These are phyloP conservation scores for Hypomecis punctinalis DNA, from an alignment of 2,888 invertebrate species.

Conservation along the genomic window DNA sequence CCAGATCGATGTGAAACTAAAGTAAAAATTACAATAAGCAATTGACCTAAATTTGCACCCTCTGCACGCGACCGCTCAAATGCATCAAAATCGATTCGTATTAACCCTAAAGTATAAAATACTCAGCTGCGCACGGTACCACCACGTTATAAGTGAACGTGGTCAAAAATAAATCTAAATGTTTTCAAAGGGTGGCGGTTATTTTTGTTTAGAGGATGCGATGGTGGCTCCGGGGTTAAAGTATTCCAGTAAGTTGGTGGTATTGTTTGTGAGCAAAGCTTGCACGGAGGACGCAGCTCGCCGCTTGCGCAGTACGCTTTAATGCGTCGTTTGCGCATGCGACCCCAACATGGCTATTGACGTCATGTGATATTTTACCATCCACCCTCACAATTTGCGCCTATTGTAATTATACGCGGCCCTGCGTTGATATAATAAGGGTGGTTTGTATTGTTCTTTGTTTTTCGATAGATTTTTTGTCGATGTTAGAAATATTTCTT, in stretches of 20 bases:
- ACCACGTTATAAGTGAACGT: background rate
- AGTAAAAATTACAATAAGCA: slow-evolving; percentile 39
- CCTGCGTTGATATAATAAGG: slow-evolving; percentile 26
- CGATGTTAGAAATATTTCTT: background rate
- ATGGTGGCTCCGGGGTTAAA: background rate
- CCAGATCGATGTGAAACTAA: slow-evolving; percentile 24
- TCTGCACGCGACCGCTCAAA: slow-evolving; percentile 34
- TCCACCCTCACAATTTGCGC: slow-evolving; percentile 32
- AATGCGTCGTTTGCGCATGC: slow-evolving; percentile 24
- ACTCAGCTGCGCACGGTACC: slow-evolving; percentile 10
- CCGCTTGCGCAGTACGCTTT: slow-evolving; percentile 24
- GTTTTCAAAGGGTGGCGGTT: too few species aligned
- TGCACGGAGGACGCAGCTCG: slow-evolving; percentile 12
- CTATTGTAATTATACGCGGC: slow-evolving; percentile 36
- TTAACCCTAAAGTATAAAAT: slow-evolving; percentile 31
- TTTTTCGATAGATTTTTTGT: slow-evolving; percentile 11
- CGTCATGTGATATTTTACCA: slow-evolving; percentile 32
- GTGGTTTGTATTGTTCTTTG: slow-evolving; percentile 23
- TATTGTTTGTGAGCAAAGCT: slow-evolving; percentile 8
- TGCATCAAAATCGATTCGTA: slow-evolving; percentile 37
- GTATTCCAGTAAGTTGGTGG: background rate
- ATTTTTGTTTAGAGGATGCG: background rate
- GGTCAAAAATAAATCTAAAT: background rate
- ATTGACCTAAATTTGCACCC: slow-evolving; percentile 45
- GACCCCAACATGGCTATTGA: slow-evolving; percentile 20